Conservation (phyloP, 1,140 invertebrate species). For the Paralvinella palmiformis region DNA sequence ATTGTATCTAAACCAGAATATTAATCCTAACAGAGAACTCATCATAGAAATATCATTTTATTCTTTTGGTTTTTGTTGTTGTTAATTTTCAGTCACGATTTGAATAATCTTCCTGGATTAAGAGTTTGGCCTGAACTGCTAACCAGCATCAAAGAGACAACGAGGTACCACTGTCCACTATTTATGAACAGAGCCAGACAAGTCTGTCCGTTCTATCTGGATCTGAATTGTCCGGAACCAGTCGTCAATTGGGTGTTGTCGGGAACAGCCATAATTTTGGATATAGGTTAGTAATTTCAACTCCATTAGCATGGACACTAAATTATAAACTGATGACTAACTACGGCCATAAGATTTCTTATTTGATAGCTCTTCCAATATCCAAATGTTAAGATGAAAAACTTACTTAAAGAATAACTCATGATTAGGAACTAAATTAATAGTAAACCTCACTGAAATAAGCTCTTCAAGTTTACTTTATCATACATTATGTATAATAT, state of each 20-base stretch:
- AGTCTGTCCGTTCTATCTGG: slow-evolving; percentile 22
- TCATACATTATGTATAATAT: too few relatives aligned
- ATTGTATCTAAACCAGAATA: slow-evolving; percentile 24
- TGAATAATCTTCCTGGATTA: slow-evolving; percentile 11
- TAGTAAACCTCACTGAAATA: not conserved
- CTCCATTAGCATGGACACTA: not conserved
- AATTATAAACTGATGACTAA: not conserved
- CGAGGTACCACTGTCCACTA: slow-evolving; percentile 34
- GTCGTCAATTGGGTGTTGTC: slow-evolving; percentile 32
- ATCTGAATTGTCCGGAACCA: slow-evolving; percentile 22
- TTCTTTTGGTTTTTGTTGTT: not conserved
- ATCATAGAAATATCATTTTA: not conserved
- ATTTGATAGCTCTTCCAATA: not conserved
- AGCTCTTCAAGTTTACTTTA: too few relatives aligned
- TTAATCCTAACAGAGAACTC: too few relatives aligned
- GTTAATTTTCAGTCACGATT: slow-evolving; percentile 4
- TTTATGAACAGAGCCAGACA: slow-evolving; percentile 36
- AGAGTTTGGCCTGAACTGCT: slow-evolving; percentile 17
- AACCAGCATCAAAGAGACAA: slow-evolving; percentile 14
- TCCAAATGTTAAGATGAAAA: too few relatives aligned
- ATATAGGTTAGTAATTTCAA: slow-evolving; percentile 29
- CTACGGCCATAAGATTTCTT: not conserved
- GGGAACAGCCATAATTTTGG: slow-evolving; percentile 37
- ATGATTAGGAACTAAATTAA: not conserved
- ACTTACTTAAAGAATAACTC: not conserved